A percentile compares a stretch with the other conserved stretches of the same genome.
phyloP scores from a whole-genome alignment of 2,113 vertebrate genomes.

The Notarius lentiginosus region DNA sequence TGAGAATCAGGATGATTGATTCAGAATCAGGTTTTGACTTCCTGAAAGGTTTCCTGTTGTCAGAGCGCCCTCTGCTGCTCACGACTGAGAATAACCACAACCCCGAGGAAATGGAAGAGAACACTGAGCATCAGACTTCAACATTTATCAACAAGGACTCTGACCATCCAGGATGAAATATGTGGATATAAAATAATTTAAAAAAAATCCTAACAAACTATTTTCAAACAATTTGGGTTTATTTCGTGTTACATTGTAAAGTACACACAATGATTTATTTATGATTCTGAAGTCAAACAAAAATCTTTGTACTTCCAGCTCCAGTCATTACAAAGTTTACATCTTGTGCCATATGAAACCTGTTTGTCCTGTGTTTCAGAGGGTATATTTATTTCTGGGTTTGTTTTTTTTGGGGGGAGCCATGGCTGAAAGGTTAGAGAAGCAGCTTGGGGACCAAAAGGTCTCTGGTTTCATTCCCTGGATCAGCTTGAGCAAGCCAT shows the following conservation, averaged over 20 bases:
- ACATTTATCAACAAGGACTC: not conserved
- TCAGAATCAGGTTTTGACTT: not conserved
- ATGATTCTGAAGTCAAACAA: not conserved
- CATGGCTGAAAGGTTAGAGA: too few species aligned
- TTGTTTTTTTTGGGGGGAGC: too few species aligned
- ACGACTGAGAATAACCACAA: not conserved
- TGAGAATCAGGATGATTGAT: not conserved
- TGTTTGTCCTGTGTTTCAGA: too few species aligned
- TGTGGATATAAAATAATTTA: not conserved
- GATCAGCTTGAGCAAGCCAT: too few species aligned
- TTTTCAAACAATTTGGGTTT: not conserved
- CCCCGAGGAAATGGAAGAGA: not conserved
- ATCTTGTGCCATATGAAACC: too few species aligned
- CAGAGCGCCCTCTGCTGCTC: conserved; percentile 55
- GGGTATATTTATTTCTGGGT: not conserved
- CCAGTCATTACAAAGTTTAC: too few species aligned
- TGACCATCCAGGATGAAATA: not conserved
- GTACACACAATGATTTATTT: not conserved
- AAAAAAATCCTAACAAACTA: not conserved
- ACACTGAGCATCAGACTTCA: too few species aligned
- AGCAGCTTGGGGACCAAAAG: too few species aligned
- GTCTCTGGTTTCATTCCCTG: too few species aligned
- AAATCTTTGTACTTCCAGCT: not conserved
- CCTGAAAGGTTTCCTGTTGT: not conserved
- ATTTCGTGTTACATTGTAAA: not conserved